A percentile compares a stretch with the other conserved stretches of the same genome.
Evolutionary conservation across 2,797 vertebrate species (phyloP).

Genomic region (Tenualosa thibaudeaui): DNA sequence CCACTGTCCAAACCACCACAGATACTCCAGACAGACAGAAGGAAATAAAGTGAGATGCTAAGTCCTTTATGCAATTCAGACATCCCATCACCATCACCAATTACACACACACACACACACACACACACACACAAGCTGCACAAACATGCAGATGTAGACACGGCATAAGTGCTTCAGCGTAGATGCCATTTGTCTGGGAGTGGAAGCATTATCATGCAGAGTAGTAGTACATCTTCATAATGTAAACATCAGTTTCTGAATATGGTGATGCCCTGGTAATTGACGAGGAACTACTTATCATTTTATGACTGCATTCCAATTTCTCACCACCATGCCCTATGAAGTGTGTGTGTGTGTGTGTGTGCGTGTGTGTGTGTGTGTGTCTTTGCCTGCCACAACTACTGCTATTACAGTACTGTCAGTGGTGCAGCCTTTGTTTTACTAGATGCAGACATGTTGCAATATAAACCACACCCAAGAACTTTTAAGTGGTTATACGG

Average conservation of each 20-base stretch:
- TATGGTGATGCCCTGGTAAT: slow-evolving; percentile 69
- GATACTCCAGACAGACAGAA: too few species aligned
- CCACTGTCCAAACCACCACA: neutral
- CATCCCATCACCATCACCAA: neutral
- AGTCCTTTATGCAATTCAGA: slow-evolving; percentile 35
- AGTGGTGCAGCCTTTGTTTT: too few species aligned
- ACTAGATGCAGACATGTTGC: too few species aligned
- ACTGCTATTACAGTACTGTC: too few species aligned
- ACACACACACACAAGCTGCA: neutral
- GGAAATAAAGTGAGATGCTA: slow-evolving; percentile 64
- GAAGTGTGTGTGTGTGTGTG: neutral
- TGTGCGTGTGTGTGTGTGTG: neutral
- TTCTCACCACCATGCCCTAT: neutral
- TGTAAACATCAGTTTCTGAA: slow-evolving; percentile 73
- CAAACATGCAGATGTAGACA: neutral
- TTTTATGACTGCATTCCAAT: slow-evolving; percentile 47
- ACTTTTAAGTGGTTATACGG: too few species aligned
- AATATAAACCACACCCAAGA: too few species aligned
- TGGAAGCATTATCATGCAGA: slow-evolving; percentile 66
- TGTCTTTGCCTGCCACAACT: too few species aligned
- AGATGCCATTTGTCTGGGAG: slow-evolving; percentile 68
- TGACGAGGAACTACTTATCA: slow-evolving; percentile 67
- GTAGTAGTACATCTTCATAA: slow-evolving; percentile 70
- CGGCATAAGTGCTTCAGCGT: neutral
- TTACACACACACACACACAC: slow-evolving; percentile 6